A percentile compares a stretch with the other conserved stretches of the same genome.
phyloP scores from a whole-genome alignment of 2,113 vertebrate genomes.

The Mungos mungo region DNA sequence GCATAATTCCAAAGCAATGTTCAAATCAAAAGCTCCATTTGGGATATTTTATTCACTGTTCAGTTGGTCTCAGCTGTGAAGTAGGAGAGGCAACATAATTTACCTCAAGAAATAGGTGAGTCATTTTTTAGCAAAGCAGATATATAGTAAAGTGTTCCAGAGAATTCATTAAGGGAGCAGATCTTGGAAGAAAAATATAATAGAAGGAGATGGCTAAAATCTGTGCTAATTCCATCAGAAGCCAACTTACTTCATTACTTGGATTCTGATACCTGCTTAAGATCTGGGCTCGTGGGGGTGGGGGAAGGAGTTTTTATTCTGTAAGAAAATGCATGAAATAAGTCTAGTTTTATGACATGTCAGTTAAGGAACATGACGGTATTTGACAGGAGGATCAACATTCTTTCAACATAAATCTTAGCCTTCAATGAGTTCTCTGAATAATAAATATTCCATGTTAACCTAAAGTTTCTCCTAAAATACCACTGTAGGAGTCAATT shows the following conservation, averaged over 20 bases:
- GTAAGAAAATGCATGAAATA: background rate
- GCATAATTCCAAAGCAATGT: background rate
- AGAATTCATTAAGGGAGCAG: background rate
- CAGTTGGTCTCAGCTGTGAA: background rate
- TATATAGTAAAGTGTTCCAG: background rate
- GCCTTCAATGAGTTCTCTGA: background rate
- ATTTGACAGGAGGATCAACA: background rate
- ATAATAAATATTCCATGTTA: background rate
- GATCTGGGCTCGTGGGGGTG: background rate
- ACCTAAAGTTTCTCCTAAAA: background rate
- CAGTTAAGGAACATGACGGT: background rate
- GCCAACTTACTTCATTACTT: background rate
- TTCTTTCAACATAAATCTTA: background rate
- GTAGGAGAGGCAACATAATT: constrained; percentile 8
- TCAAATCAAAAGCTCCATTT: background rate
- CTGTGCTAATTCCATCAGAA: background rate
- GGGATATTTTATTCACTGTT: background rate
- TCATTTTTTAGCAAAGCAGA: background rate
- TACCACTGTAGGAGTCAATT: background rate
- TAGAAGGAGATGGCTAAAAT: background rate
- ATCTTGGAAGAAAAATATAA: background rate
- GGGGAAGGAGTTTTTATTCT: background rate
- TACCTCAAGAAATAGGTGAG: background rate
- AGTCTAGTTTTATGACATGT: background rate
- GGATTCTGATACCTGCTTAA: background rate